These are phyloP conservation scores for Lepus americanus DNA, from an alignment of 2,113 vertebrate genomes.

Conservation along the genomic window DNA sequence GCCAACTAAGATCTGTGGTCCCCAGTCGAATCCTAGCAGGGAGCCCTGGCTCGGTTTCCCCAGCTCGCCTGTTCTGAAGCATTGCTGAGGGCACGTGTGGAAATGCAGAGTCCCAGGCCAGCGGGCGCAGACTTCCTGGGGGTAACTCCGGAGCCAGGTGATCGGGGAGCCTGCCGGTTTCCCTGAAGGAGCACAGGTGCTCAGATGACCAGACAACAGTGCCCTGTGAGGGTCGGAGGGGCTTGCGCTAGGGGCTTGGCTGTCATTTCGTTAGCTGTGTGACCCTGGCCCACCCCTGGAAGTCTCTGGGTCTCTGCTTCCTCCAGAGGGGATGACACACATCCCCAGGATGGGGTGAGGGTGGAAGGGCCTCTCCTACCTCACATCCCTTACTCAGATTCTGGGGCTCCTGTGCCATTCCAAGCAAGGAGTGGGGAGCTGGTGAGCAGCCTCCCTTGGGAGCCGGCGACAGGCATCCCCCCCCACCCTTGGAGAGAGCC, in stretches of 20 bases:
- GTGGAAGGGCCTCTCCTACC: neutral
- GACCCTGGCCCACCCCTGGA: neutral
- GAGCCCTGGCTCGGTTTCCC: neutral
- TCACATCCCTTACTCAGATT: neutral
- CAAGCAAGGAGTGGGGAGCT: neutral
- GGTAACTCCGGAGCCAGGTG: neutral
- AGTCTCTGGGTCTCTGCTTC: neutral
- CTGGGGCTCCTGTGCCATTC: neutral
- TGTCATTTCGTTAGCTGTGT: neutral
- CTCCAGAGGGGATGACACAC: neutral
- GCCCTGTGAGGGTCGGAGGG: no score
- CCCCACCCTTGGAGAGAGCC: neutral
- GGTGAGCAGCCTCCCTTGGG: no score
- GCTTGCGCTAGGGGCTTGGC: no score
- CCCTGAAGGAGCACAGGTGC: neutral
- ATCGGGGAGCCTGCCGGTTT: neutral
- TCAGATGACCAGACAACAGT: no score
- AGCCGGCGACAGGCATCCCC: neutral
- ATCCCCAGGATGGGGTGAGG: neutral
- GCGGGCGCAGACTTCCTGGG: neutral
- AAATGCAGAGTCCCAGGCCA: neutral
- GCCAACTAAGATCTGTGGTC: neutral
- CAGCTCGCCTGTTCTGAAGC: neutral
- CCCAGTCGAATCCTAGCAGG: neutral
- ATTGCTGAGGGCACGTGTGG: neutral